phyloP scores from a whole-genome alignment of 2,888 invertebrate species.

The Archaeoteleia sp. region DNA sequence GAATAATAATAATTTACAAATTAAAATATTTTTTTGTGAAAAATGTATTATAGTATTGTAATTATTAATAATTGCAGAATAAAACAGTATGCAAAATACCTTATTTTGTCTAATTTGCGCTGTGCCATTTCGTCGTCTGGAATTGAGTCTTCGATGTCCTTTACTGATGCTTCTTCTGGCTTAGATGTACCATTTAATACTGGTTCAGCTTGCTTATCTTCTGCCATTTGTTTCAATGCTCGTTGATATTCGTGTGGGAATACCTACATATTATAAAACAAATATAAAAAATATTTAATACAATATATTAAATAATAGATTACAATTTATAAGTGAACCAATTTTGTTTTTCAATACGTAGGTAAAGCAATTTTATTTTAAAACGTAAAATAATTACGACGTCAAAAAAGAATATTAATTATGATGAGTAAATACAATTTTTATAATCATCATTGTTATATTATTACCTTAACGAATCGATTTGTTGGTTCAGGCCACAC shows the following conservation, averaged over 20 bases:
- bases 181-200: conserved; percentile 72
- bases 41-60: conserved; percentile 42
- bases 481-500: conserved; percentile 86
- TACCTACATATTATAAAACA: conserved; percentile 77
- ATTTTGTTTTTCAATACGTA: too few species aligned
- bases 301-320: too few species aligned
- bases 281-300: too few species aligned
- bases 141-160: conserved; percentile 93
- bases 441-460: too few species aligned
- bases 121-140: conserved; percentile 86
- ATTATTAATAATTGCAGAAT: conserved; percentile 73
- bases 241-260: conserved; percentile 98
- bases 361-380: too few species aligned
- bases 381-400: too few species aligned
- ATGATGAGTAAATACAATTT: too few species aligned
- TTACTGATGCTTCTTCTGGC: conserved; percentile 76
- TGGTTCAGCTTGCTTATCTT: conserved; percentile 69
- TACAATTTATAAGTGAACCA: too few species aligned
- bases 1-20: too few species aligned
- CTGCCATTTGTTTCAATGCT: conserved; percentile 84
- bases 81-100: too few species aligned
- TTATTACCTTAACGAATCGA: conserved; percentile 91
- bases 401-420: too few species aligned
- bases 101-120: conserved; percentile 86
- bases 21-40: neutral